Percentiles rank a stretch among this genome's conserved stretches.
Conservation (phyloP, 2,113 vertebrate genomes). For the Otis tarda region DNA sequence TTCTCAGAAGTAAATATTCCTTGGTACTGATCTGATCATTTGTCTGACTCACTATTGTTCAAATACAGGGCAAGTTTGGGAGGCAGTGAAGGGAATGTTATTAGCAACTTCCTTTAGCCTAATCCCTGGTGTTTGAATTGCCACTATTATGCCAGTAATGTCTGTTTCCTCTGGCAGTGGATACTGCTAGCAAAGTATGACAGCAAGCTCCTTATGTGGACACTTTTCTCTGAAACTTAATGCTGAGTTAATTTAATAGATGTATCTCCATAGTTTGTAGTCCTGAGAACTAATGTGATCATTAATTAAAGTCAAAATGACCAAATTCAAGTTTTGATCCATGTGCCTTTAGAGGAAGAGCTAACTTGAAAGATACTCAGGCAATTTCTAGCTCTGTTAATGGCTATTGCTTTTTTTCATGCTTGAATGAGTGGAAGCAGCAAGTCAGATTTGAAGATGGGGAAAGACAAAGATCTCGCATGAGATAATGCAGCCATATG, state of each 20-base stretch:
- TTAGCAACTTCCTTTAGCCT: neutral
- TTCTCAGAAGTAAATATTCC: conserved; percentile 16
- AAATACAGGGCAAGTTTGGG: neutral
- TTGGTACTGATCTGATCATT: neutral
- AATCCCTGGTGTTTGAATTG: neutral
- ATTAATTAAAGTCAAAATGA: neutral
- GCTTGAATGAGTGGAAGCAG: neutral
- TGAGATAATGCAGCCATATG: neutral
- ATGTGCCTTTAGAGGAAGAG: neutral
- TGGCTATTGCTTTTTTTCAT: neutral
- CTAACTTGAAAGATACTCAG: neutral
- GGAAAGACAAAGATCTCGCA: neutral
- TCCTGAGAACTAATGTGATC: neutral
- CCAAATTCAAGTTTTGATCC: neutral
- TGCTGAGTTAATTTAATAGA: neutral
- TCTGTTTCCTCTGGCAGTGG: neutral
- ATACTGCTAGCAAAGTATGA: neutral
- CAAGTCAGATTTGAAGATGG: neutral
- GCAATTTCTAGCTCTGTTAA: neutral
- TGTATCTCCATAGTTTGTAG: neutral
- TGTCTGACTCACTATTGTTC: neutral
- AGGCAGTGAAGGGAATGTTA: neutral
- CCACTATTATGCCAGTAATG: neutral
- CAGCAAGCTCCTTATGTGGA: neutral
- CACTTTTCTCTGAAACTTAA: neutral